Evolutionary conservation across 2,797 vertebrate species (phyloP), one percentile per base, ranked within the genome.

Genomic region (Phrynocephalus vlangalii): DNA sequence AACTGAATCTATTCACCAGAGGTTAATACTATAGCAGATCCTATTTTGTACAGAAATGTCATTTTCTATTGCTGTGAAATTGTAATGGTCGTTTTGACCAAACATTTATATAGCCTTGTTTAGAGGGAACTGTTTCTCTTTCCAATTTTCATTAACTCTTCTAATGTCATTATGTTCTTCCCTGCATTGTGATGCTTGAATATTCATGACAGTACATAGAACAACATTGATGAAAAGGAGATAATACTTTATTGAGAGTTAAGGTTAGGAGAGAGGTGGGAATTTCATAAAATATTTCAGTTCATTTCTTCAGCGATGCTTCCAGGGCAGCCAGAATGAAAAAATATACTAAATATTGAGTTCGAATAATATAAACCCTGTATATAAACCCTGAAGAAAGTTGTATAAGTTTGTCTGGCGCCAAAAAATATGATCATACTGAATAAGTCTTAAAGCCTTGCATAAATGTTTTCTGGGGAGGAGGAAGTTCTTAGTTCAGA

Each of bases 1-100:
- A 66, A 60, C 20, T 30, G 63, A 71, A 68, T 20, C 15, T 30
- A 22, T 16, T 52, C 60, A 68, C 52, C 44, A 83, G 22, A 78
- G 15, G 48, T 52, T 83, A 78, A 11, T 73, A 44, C 18, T 79
- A n/a, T 88, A 50, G 63, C 66, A 79, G 28, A 84, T 79, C 67
- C 28, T 78, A 48, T 71, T 79, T 78, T 30, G 3, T 28, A 78
- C 28, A 83, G 33, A 8, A 44, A 11, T 38, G 16, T 81, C 52
- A 63, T 71, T 28, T 66, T 75, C n/a, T n/a, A 66, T 66, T 75
- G 26, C 33, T 44, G 50, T 84, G 28, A 67, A 28, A 20, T 24
- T 33, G 44, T 66, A 24, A 28, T 48, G n/a, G 38, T 30, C 66
- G 26, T 75, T 82, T 6, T 66, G 63, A 44, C 48, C 38, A n/a